phyloP scores from a whole-genome alignment of 2,888 invertebrate species.

The Penaeus monodon region DNA sequence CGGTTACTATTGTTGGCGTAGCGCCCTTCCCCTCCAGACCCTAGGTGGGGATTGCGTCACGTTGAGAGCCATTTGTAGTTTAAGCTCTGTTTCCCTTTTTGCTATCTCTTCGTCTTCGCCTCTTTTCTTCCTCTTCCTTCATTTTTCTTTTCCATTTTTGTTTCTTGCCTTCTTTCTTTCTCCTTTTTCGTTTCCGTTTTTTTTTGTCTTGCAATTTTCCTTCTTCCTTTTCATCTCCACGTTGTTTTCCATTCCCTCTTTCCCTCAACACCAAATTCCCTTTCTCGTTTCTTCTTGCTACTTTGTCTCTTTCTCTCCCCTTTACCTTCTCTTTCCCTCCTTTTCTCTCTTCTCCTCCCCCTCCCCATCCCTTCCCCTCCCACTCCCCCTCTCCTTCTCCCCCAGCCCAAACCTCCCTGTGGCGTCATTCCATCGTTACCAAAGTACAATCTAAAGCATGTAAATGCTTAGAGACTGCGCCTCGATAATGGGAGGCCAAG shows the following conservation, averaged over 20 bases:
- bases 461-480: too few species aligned
- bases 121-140: too few species aligned
- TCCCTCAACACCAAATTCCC: neutral
- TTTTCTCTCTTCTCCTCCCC: neutral
- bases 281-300: neutral
- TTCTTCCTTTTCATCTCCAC: neutral
- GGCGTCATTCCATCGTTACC: neutral
- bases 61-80: too few species aligned
- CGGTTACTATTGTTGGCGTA: too few species aligned
- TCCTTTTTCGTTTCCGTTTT: too few species aligned
- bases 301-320: neutral
- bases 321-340: neutral
- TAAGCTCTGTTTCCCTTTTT: neutral
- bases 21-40: neutral
- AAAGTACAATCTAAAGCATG: too few species aligned
- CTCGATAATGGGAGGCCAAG: too few species aligned
- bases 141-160: neutral
- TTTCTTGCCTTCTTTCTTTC: neutral
- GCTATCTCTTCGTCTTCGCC: neutral
- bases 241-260: neutral
- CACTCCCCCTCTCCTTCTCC: neutral
- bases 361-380: too few species aligned
- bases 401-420: neutral
- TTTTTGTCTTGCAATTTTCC: neutral
- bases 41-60: neutral